Evolutionary conservation across 1,140 invertebrate genomes (phyloP).

Genomic region (Trinorchestia longiramus): DNA sequence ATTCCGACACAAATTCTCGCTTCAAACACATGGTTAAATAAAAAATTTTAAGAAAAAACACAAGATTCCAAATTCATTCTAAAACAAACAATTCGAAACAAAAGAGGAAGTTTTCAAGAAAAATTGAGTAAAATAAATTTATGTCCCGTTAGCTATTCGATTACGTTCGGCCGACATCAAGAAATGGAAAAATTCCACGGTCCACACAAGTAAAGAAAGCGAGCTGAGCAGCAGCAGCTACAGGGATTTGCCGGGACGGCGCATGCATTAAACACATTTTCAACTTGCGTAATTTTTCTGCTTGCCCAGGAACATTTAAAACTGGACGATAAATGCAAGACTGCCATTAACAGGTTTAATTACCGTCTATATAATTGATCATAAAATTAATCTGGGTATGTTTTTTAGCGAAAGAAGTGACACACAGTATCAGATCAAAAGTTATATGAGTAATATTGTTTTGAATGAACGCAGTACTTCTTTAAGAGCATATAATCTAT

Average conservation of each 20-base stretch:
- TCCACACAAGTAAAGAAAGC: background rate
- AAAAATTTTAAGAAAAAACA: background rate
- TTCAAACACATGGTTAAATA: background rate
- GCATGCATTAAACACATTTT: background rate
- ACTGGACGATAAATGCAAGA: background rate
- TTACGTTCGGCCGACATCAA: background rate
- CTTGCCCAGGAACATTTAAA: background rate
- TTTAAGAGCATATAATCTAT: too few species aligned
- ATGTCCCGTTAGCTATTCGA: background rate
- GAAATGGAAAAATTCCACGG: background rate
- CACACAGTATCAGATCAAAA: background rate
- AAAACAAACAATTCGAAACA: too few species aligned
- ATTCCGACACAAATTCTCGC: background rate
- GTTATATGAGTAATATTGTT: background rate
- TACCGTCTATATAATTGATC: background rate
- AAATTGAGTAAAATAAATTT: background rate
- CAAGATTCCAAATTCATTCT: background rate
- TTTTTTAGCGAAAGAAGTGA: background rate
- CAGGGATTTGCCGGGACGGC: background rate
- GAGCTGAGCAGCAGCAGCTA: background rate
- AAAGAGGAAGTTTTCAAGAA: background rate
- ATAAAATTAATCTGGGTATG: background rate
- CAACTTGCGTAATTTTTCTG: background rate
- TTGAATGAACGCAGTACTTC: too few species aligned
- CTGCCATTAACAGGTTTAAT: background rate